Percentiles rank a stretch among this genome's conserved stretches.
Evolutionary conservation across 1,140 invertebrate genomes (phyloP).

Genomic region (Diorhabda sublineata): DNA sequence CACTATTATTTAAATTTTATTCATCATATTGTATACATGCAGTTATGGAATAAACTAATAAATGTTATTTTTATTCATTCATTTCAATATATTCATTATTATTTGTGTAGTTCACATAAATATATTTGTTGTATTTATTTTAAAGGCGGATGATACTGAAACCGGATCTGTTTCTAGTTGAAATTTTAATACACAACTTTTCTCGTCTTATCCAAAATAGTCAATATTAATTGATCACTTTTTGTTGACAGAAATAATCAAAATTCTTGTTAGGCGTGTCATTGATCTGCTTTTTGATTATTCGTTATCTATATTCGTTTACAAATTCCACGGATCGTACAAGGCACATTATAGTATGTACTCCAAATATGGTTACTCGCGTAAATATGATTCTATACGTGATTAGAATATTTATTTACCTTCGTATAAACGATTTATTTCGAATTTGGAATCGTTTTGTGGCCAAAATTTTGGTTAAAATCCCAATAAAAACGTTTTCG

Average conservation of each 20-base stretch:
- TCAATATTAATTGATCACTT: slow-evolving; percentile 34
- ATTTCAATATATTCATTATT: no score
- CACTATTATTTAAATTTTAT: no score
- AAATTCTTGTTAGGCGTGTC: slow-evolving; percentile 27
- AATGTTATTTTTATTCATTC: no score
- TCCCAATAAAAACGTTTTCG: background rate
- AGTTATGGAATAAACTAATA: no score
- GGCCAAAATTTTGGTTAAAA: background rate
- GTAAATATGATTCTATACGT: no score
- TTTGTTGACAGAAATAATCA: slow-evolving; percentile 34
- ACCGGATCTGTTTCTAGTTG: slow-evolving; percentile 21
- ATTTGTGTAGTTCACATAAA: no score
- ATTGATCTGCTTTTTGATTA: slow-evolving; percentile 19
- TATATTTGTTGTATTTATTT: no score
- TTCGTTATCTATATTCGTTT: slow-evolving; percentile 12
- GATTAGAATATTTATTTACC: no score
- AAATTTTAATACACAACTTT: slow-evolving; percentile 30
- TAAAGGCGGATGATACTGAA: no score
- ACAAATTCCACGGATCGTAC: slow-evolving; percentile 9
- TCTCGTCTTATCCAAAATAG: slow-evolving; percentile 32
- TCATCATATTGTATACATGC: no score
- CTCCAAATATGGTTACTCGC: background rate
- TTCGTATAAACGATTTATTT: background rate
- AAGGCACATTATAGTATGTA: background rate
- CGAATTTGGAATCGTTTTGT: background rate